Percentiles rank a stretch among this genome's conserved stretches.
These are phyloP conservation scores for Galeopterus variegatus DNA, from an alignment of 2,113 vertebrate species.

Conservation along the genomic window DNA sequence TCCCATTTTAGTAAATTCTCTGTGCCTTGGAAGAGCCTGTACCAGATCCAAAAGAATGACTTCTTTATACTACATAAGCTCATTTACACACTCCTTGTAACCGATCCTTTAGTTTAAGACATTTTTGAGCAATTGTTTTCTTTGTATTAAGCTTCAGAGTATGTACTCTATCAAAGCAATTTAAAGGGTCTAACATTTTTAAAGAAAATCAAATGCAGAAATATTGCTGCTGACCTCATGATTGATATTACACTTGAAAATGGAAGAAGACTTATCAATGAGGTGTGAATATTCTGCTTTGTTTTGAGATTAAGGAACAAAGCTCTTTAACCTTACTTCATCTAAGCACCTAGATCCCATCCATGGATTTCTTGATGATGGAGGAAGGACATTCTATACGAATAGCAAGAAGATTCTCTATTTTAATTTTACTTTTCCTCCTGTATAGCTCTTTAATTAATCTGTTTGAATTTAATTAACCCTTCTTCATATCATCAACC, in stretches of 20 bases:
- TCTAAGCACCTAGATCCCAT: neutral
- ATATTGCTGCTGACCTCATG: conserved; percentile 8
- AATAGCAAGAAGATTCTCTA: neutral
- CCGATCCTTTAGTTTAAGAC: conserved; percentile 28
- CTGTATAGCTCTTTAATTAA: neutral
- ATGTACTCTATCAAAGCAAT: conserved; percentile 4
- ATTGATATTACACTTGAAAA: conserved; percentile 50
- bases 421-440: neutral
- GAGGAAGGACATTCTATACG: neutral
- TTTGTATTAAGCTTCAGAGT: conserved; percentile 66
- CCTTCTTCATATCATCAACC: neutral
- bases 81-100: conserved; percentile 22
- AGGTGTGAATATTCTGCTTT: neutral
- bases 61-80: conserved; percentile 50
- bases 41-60: neutral
- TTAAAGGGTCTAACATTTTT: conserved; percentile 60
- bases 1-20: conserved; percentile 8
- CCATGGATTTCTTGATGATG: neutral
- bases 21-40: neutral
- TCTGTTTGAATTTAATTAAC: neutral
- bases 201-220: conserved; percentile 39
- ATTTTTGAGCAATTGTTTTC: conserved; percentile 58
- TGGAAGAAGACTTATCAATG: conserved; percentile 2
- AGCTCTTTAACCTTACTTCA: neutral
- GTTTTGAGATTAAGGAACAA: neutral